Evolutionary conservation across 1,140 invertebrate genomes (phyloP).

Genomic region (Listronotus oregonensis): DNA sequence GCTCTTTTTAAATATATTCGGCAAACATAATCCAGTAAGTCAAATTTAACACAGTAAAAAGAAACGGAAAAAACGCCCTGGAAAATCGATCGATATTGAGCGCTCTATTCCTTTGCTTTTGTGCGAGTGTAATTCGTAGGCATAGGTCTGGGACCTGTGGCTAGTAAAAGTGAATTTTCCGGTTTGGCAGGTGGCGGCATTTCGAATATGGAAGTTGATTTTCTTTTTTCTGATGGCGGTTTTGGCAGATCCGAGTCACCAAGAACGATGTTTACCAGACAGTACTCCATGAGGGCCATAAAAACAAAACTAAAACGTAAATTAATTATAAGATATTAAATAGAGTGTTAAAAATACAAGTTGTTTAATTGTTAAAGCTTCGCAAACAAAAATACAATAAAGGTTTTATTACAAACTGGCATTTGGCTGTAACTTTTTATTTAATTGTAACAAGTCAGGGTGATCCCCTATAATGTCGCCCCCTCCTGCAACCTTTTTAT

Average conservation of each 20-base stretch:
- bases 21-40: slow-evolving; percentile 90
- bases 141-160: slow-evolving; percentile 24
- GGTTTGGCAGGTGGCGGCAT: slow-evolving; percentile 53
- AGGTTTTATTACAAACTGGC: too few relatives aligned
- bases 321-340: too few relatives aligned
- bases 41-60: slow-evolving; percentile 82
- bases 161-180: slow-evolving; percentile 44
- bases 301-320: slow-evolving; percentile 76
- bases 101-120: slow-evolving; percentile 73
- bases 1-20: slow-evolving; percentile 68
- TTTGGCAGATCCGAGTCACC: slow-evolving; percentile 71
- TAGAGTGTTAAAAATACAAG: too few relatives aligned
- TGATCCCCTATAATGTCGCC: too few relatives aligned
- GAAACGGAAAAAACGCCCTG: slow-evolving; percentile 82
- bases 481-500: too few relatives aligned
- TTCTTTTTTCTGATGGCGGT: slow-evolving; percentile 56
- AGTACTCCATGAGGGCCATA: slow-evolving; percentile 93
- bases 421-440: too few relatives aligned
- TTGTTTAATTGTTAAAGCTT: too few relatives aligned
- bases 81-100: slow-evolving; percentile 86
- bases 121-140: slow-evolving; percentile 59
- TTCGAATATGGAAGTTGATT: slow-evolving; percentile 58
- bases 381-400: too few relatives aligned
- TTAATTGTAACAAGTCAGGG: too few relatives aligned
- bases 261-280: slow-evolving; percentile 86